A percentile compares a stretch with the other conserved stretches of the same genome.
phyloP scores from a whole-genome alignment of 2,888 invertebrate genomes.

The Nezara viridula region DNA sequence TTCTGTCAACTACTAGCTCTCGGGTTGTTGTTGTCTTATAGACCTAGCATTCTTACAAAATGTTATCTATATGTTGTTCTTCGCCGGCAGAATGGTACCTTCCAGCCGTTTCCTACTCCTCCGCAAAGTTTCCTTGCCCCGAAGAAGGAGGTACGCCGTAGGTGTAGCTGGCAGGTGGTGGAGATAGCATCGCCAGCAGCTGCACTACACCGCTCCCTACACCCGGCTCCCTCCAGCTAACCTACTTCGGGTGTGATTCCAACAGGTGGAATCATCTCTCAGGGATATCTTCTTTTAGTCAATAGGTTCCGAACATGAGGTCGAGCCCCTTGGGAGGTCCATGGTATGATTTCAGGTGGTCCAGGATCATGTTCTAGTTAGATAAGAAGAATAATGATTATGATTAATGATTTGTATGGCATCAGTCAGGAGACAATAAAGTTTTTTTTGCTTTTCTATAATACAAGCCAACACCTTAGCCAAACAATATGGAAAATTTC shows the following conservation, averaged over 20 bases:
- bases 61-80: neutral
- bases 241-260: conserved; percentile 30
- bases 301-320: neutral
- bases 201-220: conserved; percentile 29
- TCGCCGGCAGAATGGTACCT: neutral
- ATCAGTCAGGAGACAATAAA: too few relatives aligned
- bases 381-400: too few relatives aligned
- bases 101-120: neutral
- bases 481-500: too few relatives aligned
- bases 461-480: too few relatives aligned
- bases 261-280: conserved; percentile 25
- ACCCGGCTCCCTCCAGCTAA: conserved; percentile 1
- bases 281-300: neutral
- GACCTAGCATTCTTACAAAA: too few relatives aligned
- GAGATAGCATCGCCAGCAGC: conserved; percentile 40
- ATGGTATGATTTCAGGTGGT: neutral
- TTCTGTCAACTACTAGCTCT: neutral
- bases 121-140: neutral
- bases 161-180: conserved; percentile 20
- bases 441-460: too few relatives aligned
- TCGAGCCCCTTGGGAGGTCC: neutral
- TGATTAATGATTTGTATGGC: too few relatives aligned
- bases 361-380: neutral
- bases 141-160: neutral
- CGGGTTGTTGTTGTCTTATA: too few relatives aligned